Evolutionary conservation across 2,888 invertebrate genomes (phyloP).

Genomic region (Polia nebulosa): DNA sequence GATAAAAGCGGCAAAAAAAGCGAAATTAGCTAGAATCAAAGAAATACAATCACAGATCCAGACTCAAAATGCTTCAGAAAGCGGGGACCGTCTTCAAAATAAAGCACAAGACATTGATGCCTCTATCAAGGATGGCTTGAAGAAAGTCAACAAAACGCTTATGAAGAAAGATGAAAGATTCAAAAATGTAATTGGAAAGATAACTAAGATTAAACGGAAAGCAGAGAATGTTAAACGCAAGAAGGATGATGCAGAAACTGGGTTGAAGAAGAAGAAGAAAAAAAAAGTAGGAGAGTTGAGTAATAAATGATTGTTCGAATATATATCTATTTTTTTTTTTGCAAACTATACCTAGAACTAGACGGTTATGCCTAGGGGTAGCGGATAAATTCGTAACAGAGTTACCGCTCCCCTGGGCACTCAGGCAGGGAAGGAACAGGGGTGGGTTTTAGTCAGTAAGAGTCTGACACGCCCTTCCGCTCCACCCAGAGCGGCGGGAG

Average conservation of each 20-base stretch:
- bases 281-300: conserved; percentile 24
- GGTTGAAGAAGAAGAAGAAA: conserved; percentile 75
- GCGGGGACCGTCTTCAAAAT: conserved; percentile 66
- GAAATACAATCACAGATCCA: conserved; percentile 80
- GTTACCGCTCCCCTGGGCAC: no score
- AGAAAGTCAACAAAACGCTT: conserved; percentile 83
- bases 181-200: conserved; percentile 87
- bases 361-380: no score
- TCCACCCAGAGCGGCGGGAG: no score
- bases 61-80: conserved; percentile 63
- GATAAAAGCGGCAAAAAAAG: conserved; percentile 86
- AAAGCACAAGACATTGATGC: conserved; percentile 78
- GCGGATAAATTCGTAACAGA: no score
- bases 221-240: conserved; percentile 77
- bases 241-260: conserved; percentile 55
- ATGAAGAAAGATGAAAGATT: conserved; percentile 89
- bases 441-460: no score
- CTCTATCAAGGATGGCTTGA: conserved; percentile 80
- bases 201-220: conserved; percentile 85
- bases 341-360: background rate
- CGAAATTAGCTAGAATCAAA: conserved; percentile 83
- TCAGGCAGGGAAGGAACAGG: no score
- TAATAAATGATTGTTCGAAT: conserved; percentile 45
- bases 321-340: background rate
- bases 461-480: no score